Conservation (phyloP, 2,888 invertebrate genomes). For the Crematogaster levior region DNA sequence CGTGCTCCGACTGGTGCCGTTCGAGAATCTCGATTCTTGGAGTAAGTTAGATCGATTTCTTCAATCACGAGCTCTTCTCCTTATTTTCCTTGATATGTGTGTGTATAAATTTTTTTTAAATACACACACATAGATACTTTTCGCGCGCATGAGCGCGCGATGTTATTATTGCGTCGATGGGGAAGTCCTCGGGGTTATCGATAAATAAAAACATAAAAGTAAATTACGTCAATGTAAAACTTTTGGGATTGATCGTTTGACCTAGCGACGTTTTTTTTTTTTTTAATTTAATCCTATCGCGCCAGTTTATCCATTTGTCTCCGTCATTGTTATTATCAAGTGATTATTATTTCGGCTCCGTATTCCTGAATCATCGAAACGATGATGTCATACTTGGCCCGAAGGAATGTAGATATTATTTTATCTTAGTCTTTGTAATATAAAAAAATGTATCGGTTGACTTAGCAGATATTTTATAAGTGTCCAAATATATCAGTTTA, state of each 20-base stretch:
- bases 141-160: neutral
- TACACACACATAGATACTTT: neutral
- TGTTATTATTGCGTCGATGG: neutral
- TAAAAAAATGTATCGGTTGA: neutral
- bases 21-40: conserved; percentile 84
- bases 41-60: conserved; percentile 70
- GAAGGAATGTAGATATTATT: conserved; percentile 36
- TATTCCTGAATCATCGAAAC: conserved; percentile 42
- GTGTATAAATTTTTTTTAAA: neutral
- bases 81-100: neutral
- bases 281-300: neutral
- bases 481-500: neutral
- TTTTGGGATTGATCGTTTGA: neutral
- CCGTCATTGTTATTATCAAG: conserved; percentile 31
- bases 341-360: conserved; percentile 31
- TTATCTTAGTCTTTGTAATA: neutral
- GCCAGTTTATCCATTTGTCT: neutral
- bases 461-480: neutral
- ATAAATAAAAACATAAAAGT: neutral
- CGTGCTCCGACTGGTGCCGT: conserved; percentile 88
- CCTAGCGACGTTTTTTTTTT: neutral
- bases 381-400: conserved; percentile 27
- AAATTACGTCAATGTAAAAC: neutral
- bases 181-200: neutral
- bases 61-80: neutral